phyloP scores from a whole-genome alignment of 2,113 vertebrate genomes.

The Zeus faber region DNA sequence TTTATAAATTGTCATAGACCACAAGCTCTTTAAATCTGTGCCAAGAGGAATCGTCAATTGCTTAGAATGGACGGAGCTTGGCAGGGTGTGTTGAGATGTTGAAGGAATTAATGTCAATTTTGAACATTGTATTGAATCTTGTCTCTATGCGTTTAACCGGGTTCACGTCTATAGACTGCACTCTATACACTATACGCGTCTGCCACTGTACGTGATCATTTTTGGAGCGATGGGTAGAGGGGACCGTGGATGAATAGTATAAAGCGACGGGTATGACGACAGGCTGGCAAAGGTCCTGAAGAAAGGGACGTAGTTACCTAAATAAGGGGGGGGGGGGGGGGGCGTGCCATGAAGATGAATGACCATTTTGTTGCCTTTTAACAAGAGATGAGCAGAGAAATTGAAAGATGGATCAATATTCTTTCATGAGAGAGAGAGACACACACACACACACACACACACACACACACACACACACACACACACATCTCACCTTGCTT shows the following conservation, averaged over 20 bases:
- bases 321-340: neutral
- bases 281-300: neutral
- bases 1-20: too few species aligned
- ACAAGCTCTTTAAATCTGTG: too few species aligned
- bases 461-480: neutral
- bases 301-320: neutral
- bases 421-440: constrained; percentile 13
- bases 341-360: constrained; percentile 23
- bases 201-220: too few species aligned
- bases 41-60: too few species aligned
- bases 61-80: too few species aligned
- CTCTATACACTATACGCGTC: too few species aligned
- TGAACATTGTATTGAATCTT: too few species aligned
- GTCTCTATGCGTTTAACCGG: too few species aligned
- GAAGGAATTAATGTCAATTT: too few species aligned
- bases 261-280: constrained; percentile 1
- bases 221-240: constrained; percentile 3
- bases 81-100: too few species aligned
- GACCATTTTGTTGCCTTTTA: constrained; percentile 25
- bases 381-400: constrained; percentile 33
- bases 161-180: too few species aligned
- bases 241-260: constrained; percentile 22
- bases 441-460: constrained; percentile 7
- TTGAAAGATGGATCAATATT: constrained; percentile 50
- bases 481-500: too few species aligned